Evolutionary conservation across 2,888 invertebrate genomes (phyloP), one percentile per base, ranked within the genome.

Genomic region (Masnerella sp.): DNA sequence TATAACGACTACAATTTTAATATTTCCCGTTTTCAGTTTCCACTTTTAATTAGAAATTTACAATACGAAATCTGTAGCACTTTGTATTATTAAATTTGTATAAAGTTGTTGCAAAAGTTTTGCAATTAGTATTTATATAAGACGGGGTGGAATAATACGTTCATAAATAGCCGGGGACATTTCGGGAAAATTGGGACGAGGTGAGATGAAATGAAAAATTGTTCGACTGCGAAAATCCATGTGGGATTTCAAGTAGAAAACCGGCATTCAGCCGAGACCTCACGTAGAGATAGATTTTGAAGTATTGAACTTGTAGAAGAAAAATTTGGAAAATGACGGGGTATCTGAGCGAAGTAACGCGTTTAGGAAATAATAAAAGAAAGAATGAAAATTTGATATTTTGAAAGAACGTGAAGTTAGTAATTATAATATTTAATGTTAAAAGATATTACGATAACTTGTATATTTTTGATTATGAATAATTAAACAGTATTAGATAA

Each of bases 181-280:
- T 45, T 45, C 25, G 4, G n/a, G 30, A 42, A 52, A 68, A 59
- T 51, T 68, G 36, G 52, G 25, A 43, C 51, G 52, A 68, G 52
- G 58, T 38, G 40, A 68, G 59, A 32, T 68, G 51, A 59, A 59
- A 68, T 68, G 68, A 68, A 68, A 68, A 68, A 68, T 68, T 68
- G 67, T 67, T 67, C 68, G 43, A 51, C 58, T 59, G 68, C 51
- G 49, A 52, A 59, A 52, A 58, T 67, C 51, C 51, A 43, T 43
- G 68, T 59, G 58, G 68, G 68, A 68, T 68, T 68, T 68, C 68
- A 59, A 51, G 68, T 68, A 68, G 68, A 69, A 69, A 69, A 69
- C 43, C 45, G 59, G 52, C 68, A 69, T 69, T 69, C 59, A 20
- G 52, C 30, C 38, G 52, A 69, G 32, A 56, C 49, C 67, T 58